Evolutionary conservation across 2,113 vertebrate species (phyloP).

Genomic region (Cygnus buccinator): DNA sequence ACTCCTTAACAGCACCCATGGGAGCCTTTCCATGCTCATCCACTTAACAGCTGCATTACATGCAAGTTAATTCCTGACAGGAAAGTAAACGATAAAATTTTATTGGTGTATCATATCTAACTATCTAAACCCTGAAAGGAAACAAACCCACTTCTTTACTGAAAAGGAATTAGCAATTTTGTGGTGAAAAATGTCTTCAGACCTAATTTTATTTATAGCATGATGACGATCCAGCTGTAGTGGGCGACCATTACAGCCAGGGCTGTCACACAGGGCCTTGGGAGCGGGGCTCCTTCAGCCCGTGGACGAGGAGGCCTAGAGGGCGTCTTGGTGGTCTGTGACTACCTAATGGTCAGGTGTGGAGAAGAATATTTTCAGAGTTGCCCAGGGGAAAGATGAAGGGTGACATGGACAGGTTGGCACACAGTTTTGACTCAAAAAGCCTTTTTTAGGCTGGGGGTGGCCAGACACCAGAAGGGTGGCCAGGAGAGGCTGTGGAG

Average conservation of each 20-base stretch:
- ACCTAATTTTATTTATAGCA: neutral
- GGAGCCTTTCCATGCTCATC: neutral
- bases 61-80: neutral
- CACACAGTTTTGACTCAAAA: neutral
- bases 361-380: neutral
- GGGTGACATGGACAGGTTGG: neutral
- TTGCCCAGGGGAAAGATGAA: neutral
- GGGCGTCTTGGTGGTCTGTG: neutral
- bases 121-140: neutral
- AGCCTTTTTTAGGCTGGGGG: neutral
- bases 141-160: neutral
- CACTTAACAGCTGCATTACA: neutral
- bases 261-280: neutral
- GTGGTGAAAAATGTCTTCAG: neutral
- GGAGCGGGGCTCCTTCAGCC: neutral
- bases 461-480: neutral
- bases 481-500: neutral
- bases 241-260: neutral
- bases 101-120: neutral
- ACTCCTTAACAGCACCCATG: accelerated
- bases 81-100: neutral
- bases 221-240: neutral
- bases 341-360: neutral
- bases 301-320: neutral
- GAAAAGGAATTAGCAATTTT: neutral